These are phyloP conservation scores for Poecile montanus DNA, from an alignment of 2,797 vertebrate genomes.

Conservation along the genomic window DNA sequence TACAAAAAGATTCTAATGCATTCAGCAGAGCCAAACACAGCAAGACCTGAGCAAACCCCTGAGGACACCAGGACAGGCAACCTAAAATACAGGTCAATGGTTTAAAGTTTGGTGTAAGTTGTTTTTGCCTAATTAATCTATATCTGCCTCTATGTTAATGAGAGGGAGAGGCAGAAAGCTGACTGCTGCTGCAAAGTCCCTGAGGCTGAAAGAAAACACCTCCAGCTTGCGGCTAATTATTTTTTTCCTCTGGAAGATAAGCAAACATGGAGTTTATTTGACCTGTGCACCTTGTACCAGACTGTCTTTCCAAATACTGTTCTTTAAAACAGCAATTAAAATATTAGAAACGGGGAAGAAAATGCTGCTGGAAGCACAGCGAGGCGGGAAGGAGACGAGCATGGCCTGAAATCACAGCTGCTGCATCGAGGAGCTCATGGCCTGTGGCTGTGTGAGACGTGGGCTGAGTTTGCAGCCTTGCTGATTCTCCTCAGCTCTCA, in stretches of 20 bases:
- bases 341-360: not conserved
- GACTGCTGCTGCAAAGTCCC: not conserved
- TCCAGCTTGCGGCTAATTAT: slow-evolving; percentile 33
- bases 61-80: not conserved
- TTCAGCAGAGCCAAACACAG: not conserved
- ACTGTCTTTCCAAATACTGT: not conserved
- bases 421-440: fast-evolving
- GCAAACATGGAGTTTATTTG: slow-evolving; percentile 44
- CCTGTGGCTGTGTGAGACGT: fast-evolving
- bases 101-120: not conserved
- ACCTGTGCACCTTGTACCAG: slow-evolving; percentile 9
- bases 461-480: not conserved
- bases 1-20: not conserved
- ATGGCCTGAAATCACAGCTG: not conserved
- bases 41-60: not conserved
- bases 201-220: slow-evolving; percentile 5
- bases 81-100: not conserved
- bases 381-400: not conserved
- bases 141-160: not conserved
- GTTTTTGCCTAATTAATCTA: slow-evolving; percentile 29
- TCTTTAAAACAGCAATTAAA: slow-evolving; percentile 35
- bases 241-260: slow-evolving; percentile 15
- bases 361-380: not conserved
- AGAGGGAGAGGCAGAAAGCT: not conserved
- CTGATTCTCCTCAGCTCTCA: not conserved